phyloP scores from a whole-genome alignment of 2,113 vertebrate species.

The Orthonyx spaldingii region DNA sequence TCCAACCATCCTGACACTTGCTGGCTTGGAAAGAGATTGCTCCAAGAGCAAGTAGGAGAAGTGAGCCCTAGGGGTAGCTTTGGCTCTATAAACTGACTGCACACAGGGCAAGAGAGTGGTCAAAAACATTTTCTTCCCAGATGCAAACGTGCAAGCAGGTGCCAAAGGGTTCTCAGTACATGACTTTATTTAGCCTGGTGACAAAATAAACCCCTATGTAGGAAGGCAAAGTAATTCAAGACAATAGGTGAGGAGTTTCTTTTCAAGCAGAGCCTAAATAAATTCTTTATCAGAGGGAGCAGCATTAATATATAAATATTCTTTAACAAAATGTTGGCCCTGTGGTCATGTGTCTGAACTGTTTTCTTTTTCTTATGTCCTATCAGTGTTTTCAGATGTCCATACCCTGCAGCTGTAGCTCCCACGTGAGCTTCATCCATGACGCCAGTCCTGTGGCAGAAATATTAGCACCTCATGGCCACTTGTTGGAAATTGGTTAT shows the following conservation, averaged over 20 bases:
- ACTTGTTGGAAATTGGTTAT: background rate
- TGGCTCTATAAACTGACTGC: background rate
- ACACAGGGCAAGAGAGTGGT: background rate
- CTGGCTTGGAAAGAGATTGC: background rate
- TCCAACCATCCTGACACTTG: background rate
- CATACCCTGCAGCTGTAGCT: background rate
- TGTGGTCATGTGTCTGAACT: background rate
- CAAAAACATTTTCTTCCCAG: slow-evolving; percentile 23
- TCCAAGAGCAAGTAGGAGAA: background rate
- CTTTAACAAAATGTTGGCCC: background rate
- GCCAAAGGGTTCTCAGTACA: background rate
- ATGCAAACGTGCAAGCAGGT: slow-evolving; percentile 16
- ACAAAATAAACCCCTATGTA: slow-evolving; percentile 4
- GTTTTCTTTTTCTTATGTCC: background rate
- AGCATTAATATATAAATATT: background rate
- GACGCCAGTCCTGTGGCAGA: background rate
- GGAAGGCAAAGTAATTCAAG: slow-evolving; percentile 36
- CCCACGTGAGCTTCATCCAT: background rate
- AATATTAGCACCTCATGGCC: background rate
- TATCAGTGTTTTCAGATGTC: background rate
- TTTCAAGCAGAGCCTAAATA: background rate
- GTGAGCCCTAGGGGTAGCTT: slow-evolving; percentile 27
- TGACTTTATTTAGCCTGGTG: background rate
- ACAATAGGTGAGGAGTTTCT: background rate
- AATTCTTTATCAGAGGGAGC: background rate